A percentile compares a stretch with the other conserved stretches of the same genome.
Evolutionary conservation across 1,140 invertebrate genomes (phyloP).

Genomic region (Trichogramma pretiosum): DNA sequence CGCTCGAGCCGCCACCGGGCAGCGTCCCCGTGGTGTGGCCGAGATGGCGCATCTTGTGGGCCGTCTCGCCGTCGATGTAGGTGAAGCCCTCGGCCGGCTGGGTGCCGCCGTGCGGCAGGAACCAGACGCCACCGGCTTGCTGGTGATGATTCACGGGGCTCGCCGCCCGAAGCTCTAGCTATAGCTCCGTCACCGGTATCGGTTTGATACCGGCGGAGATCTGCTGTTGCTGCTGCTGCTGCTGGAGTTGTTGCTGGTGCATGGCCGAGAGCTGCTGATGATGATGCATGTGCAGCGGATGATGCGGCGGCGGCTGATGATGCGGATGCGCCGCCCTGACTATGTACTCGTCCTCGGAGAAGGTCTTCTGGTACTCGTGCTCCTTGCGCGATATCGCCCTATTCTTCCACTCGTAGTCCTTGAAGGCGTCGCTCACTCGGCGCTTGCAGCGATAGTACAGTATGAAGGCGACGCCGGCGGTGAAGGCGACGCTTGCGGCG

Average conservation of each 20-base stretch:
- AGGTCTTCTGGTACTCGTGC: slow-evolving; percentile 80
- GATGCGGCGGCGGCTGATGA: neutral
- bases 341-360: slow-evolving; percentile 75
- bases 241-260: slow-evolving; percentile 44
- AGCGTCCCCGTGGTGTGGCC: slow-evolving; percentile 39
- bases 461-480: slow-evolving; percentile 60
- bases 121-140: slow-evolving; percentile 43
- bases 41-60: slow-evolving; percentile 40
- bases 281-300: slow-evolving; percentile 30
- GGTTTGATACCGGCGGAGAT: slow-evolving; percentile 56
- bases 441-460: slow-evolving; percentile 68
- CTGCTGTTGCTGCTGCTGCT: slow-evolving; percentile 47
- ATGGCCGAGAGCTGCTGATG: slow-evolving; percentile 38
- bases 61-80: slow-evolving; percentile 59
- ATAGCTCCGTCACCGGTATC: slow-evolving; percentile 84
- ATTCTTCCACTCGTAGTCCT: slow-evolving; percentile 73
- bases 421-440: slow-evolving; percentile 65
- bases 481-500: slow-evolving; percentile 56
- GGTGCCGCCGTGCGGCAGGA: slow-evolving; percentile 51
- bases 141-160: slow-evolving; percentile 48
- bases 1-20: slow-evolving; percentile 21
- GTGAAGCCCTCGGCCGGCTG: slow-evolving; percentile 65
- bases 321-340: slow-evolving; percentile 46
- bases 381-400: slow-evolving; percentile 68
- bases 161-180: slow-evolving; percentile 79